Percentiles rank a stretch among this genome's conserved stretches.
phyloP scores from a whole-genome alignment of 2,797 vertebrate species.

The Mus minutoides region DNA sequence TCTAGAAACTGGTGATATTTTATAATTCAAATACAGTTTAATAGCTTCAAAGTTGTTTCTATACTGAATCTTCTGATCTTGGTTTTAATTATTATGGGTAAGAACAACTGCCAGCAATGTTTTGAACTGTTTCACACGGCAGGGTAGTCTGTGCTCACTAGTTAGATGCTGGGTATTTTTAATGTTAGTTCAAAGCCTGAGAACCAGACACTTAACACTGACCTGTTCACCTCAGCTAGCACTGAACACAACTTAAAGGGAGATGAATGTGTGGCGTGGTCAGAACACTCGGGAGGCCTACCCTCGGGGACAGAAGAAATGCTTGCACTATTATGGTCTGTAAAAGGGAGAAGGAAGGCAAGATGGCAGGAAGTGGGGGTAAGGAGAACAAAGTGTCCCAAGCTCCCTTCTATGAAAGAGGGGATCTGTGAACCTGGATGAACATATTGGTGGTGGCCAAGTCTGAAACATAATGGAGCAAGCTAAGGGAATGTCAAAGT shows the following conservation, averaged over 20 bases:
- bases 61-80: neutral
- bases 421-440: neutral
- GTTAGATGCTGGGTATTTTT: neutral
- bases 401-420: neutral
- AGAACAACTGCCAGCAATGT: neutral
- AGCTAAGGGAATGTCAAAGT: neutral
- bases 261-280: neutral
- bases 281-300: neutral
- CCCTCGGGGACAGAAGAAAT: neutral
- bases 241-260: neutral
- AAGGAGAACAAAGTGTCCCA: neutral
- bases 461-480: neutral
- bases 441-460: neutral
- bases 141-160: neutral
- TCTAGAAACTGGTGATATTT: neutral
- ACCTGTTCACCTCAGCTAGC: neutral
- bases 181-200: neutral
- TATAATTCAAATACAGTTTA: constrained; percentile 4
- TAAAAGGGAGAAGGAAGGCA: neutral
- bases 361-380: neutral
- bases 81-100: neutral
- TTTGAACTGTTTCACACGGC: neutral
- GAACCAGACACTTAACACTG: neutral
- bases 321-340: neutral
- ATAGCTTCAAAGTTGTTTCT: constrained; percentile 2